Base-by-base conservation (phyloP, 23 tunicate species). In the Corella eumyota region DNA sequence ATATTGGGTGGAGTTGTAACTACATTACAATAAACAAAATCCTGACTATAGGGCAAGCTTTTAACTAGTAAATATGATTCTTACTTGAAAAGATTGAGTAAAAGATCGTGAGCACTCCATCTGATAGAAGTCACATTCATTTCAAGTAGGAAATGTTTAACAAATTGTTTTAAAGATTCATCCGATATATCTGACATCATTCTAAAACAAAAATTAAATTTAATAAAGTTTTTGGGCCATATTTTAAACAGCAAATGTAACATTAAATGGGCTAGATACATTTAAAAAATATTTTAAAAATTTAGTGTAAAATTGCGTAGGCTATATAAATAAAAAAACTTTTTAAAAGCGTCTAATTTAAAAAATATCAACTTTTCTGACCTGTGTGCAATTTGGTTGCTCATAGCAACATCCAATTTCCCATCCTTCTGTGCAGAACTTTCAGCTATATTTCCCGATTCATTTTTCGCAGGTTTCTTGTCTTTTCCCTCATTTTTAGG, bases 101-200 rank as follows among this genome's bases (percentile, higher is more conserved):
- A 62, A 20, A 88, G 56, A 17, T 57, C 72, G 47, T 88, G 96
- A 25, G 80, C 88, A 47, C 76, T 66, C 96, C 96, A 88, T 24
- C 96, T 72, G 0, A 88, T 56, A 9, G 80, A 48, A 2, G 88
- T 73, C 0, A 77, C 58, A 56, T 88, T 88, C 69, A 88, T 78
- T 29, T 78, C 88, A 36, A 88, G 76, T 27, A 88, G 50, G 66
- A 88, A 88, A 57, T 83, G 81, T 19, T 62, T 61, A 52, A 88
- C 31, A 53, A 88, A 88, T 19, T 67, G 62, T 28, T 32, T 23
- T 37, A 88, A 58, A 27, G 48, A 59, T 2, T 56, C 66, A 35
- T 88, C 88, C 25, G 37, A 31, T 4, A 88, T 68, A 19, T 51
- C 58, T 44, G 53, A 45, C 67, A 88, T 50, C 0, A 88, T 63